Percentiles rank a stretch among this genome's conserved stretches.
These are phyloP conservation scores for Kryphioiulus occultus DNA, from an alignment of 2,888 invertebrate genomes.

Conservation along the genomic window DNA sequence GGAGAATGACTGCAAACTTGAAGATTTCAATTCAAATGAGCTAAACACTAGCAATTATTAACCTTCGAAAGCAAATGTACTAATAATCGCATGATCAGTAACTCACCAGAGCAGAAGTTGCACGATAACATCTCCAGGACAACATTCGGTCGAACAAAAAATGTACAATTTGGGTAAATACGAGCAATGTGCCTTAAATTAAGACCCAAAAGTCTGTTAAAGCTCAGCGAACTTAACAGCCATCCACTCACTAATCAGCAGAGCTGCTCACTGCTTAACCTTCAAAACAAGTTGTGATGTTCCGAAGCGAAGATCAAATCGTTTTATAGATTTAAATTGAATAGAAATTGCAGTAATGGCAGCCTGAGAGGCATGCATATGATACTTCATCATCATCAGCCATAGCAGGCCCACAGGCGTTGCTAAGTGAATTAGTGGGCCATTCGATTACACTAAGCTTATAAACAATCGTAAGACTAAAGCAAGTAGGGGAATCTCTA, in stretches of 20 bases:
- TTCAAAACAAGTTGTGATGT: slow-evolving; percentile 42
- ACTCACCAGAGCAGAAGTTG: not conserved
- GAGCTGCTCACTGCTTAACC: slow-evolving; percentile 32
- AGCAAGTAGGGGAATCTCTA: not conserved
- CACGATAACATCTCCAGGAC: not conserved
- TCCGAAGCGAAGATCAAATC: slow-evolving; percentile 45
- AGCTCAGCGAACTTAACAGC: not conserved
- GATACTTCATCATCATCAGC: slow-evolving; percentile 38
- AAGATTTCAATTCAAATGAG: no score
- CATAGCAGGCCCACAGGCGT: not conserved
- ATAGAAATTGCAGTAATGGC: slow-evolving; percentile 39
- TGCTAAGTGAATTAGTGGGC: slow-evolving; percentile 41
- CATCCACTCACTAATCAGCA: not conserved
- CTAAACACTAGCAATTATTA: no score
- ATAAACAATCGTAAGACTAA: not conserved
- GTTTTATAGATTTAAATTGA: slow-evolving; percentile 42
- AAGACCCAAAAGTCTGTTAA: not conserved
- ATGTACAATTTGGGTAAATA: not conserved
- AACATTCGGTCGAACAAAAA: not conserved
- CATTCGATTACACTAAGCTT: slow-evolving; percentile 29
- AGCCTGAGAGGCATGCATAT: slow-evolving; percentile 14
- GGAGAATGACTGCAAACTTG: no score
- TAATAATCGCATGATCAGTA: not conserved
- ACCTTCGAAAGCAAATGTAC: no score
- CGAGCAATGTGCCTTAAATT: not conserved